Evolutionary conservation across 1,140 invertebrate species (phyloP).

Genomic region (Aphidius ervi): DNA sequence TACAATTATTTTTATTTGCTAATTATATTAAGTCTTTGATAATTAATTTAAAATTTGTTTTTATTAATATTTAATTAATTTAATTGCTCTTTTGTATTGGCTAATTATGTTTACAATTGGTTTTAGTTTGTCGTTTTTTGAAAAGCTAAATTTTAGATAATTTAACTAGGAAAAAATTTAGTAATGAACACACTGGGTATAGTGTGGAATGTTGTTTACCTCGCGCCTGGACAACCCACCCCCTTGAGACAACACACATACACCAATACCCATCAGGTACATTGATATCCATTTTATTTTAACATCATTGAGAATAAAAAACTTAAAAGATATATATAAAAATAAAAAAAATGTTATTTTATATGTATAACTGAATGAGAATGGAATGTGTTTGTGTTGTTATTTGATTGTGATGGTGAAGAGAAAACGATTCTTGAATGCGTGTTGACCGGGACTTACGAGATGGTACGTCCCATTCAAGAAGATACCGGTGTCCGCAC

Average conservation of each 20-base stretch:
- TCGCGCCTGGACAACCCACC: constrained; percentile 34
- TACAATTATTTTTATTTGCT: no score
- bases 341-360: background rate
- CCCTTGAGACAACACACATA: background rate
- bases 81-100: background rate
- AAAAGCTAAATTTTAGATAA: no score
- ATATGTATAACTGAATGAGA: background rate
- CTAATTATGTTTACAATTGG: background rate
- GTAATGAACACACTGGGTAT: background rate
- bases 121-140: no score
- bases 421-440: constrained; percentile 9
- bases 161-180: no score
- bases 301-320: background rate
- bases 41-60: no score
- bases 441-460: constrained; percentile 8
- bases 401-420: constrained; percentile 3
- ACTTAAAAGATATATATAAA: background rate
- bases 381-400: constrained; percentile 1
- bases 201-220: constrained; percentile 47
- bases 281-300: background rate
- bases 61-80: no score
- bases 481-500: constrained; percentile 37
- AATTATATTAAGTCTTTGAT: no score
- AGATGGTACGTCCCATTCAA: constrained; percentile 39
- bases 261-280: no score